Conservation (phyloP, 2,113 vertebrate species). For the Oplegnathus fasciatus region DNA sequence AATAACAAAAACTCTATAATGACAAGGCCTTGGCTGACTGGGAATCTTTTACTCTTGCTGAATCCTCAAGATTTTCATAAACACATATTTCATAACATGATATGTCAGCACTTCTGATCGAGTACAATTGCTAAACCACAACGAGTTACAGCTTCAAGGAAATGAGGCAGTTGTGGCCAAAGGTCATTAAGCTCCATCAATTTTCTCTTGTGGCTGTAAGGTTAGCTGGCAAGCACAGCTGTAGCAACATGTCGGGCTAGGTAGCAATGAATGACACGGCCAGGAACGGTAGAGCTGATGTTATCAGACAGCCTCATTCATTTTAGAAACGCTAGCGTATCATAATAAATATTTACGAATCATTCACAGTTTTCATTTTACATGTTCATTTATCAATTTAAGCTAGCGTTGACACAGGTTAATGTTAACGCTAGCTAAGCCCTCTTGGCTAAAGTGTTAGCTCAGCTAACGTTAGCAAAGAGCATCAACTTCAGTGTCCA, state of each 20-base stretch:
- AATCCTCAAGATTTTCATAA: background rate
- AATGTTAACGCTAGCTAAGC: background rate
- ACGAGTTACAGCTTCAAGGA: conserved; percentile 23
- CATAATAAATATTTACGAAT: background rate
- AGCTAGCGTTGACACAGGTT: background rate
- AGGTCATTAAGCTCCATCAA: conserved; percentile 44
- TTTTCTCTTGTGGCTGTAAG: conserved; percentile 15
- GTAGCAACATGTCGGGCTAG: background rate
- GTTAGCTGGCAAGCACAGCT: background rate
- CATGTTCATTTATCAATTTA: background rate
- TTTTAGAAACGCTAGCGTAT: background rate
- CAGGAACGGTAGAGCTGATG: background rate
- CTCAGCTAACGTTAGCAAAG: conserved; percentile 54
- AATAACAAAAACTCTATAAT: background rate
- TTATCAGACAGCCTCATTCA: conserved; percentile 25
- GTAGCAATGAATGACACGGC: conserved; percentile 44
- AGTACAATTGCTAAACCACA: conserved; percentile 32
- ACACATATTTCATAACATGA: conserved; percentile 15
- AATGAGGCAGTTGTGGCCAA: conserved; percentile 46
- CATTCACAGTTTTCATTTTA: accelerated
- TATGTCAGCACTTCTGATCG: conserved; percentile 58
- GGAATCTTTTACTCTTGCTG: background rate
- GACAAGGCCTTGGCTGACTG: background rate
- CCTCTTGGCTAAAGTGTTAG: conserved; percentile 31
- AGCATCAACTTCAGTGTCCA: background rate